Base-by-base conservation (phyloP, 2,113 vertebrate genomes). In the Cyprinodon brontotheroides region DNA sequence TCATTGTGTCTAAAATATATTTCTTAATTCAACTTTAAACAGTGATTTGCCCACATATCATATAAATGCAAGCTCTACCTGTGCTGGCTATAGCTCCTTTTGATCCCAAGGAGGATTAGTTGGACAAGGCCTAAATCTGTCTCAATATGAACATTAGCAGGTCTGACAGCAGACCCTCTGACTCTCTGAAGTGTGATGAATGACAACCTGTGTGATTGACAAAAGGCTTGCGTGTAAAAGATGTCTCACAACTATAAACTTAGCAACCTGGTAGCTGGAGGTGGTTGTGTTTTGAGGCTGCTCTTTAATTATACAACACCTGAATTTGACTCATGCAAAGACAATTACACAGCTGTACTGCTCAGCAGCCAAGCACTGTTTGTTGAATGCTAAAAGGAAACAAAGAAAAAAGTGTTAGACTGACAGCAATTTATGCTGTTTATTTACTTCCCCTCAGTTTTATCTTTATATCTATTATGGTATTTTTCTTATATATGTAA, bases 291-390 rank as follows among this genome's bases (percentile, higher is more conserved):
- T 57, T 77, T 73, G 57, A 90, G 86, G 86, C 88, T 72, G 87
- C 68, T 62, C 74, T 84, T 84, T 64, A 87, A 85, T 93, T 93
- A 86, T 91, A 92, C 90, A 94, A 93, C 92, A 93, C 92, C 89
- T 92, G 89, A 39, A 91, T 89, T 86, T 93, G 92, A 94, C 87
- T 93, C 90, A 93, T 61, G 17, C 85, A 20, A 72, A 40, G 77
- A 78, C 92, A 91, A 92, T 94, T 87, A 93, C 89, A 87, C 87
- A 80, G 87, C 70, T 86, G 84, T 68, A 72, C 60, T 68, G 40
- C 41, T 77, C 41, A 63, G 43, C 79, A 83, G 64, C 68, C 0
- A 63, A 75, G 68, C 45, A 17, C 72, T 82, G 53, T 70, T 78
- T 36, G 60, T 45, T 68, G 72, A 53, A 60, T 70, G 74, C 65